Conservation (phyloP, 2,888 invertebrate genomes). For the Drosophila anomalata region DNA sequence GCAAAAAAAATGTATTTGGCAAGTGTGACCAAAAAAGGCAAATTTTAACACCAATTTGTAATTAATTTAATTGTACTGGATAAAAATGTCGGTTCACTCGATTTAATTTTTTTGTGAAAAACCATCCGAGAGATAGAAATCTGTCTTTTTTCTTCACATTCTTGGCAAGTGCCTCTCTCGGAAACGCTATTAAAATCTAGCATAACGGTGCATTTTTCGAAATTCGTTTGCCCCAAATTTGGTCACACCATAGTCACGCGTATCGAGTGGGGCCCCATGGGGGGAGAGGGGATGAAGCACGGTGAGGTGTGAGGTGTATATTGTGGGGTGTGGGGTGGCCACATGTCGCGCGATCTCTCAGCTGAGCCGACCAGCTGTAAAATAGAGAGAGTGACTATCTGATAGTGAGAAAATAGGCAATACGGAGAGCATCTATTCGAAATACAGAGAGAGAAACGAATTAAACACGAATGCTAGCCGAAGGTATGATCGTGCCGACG, state of each 20-base stretch:
- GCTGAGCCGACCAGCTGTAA: conserved; percentile 25
- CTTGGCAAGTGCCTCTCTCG: conserved; percentile 6
- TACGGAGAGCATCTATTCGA: conserved; percentile 5
- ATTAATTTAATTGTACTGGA: conserved; percentile 10
- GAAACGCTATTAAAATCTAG: conserved; percentile 20
- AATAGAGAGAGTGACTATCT: neutral
- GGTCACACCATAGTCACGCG: conserved; percentile 39
- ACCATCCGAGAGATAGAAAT: neutral
- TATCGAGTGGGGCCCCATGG: conserved; percentile 11
- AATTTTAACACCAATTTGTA: conserved; percentile 11
- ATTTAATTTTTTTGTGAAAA: neutral
- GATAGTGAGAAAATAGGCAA: neutral
- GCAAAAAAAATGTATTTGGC: conserved; percentile 13
- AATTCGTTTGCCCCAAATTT: conserved; percentile 43
- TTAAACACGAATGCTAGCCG: conserved; percentile 20
- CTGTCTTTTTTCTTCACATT: neutral
- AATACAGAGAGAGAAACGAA: conserved; percentile 5
- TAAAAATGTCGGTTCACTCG: conserved; percentile 4
- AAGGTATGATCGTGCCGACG: conserved; percentile 28
- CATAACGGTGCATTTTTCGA: conserved; percentile 42
- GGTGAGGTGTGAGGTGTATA: neutral
- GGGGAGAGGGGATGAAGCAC: neutral
- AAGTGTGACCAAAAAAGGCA: conserved; percentile 32
- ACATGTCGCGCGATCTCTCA: conserved; percentile 31
- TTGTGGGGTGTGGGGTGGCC: conserved; percentile 11